Percentiles rank a stretch among this genome's conserved stretches.
Evolutionary conservation across 1,140 invertebrate species (phyloP).

Genomic region (Daktulosphaira vitifoliae): DNA sequence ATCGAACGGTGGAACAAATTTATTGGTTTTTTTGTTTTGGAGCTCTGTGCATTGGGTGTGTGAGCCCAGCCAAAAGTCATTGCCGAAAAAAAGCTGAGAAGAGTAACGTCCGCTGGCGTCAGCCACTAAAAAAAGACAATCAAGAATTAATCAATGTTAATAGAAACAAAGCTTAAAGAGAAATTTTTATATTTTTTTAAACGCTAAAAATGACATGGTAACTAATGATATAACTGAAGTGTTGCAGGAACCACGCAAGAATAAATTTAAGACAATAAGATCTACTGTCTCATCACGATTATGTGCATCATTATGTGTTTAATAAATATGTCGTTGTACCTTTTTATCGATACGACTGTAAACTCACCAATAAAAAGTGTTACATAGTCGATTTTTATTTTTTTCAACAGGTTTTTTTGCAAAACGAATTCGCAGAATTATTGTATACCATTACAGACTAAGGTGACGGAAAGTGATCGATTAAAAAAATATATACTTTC

Average conservation of each 20-base stretch:
- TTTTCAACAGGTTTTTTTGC: neutral
- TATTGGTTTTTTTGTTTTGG: conserved; percentile 43
- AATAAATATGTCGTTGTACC: too few relatives aligned
- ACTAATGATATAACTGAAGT: too few relatives aligned
- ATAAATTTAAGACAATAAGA: too few relatives aligned
- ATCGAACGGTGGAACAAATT: conserved; percentile 51
- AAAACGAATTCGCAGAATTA: conserved; percentile 2
- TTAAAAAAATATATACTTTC: conserved; percentile 23
- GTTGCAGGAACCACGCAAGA: too few relatives aligned
- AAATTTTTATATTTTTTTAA: neutral
- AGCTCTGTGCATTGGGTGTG: conserved; percentile 49
- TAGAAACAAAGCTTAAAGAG: neutral
- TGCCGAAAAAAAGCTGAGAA: conserved; percentile 68
- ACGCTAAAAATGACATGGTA: too few relatives aligned
- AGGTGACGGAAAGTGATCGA: neutral
- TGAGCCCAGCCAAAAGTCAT: conserved; percentile 73
- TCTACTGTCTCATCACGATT: too few relatives aligned
- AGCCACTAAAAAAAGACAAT: conserved; percentile 52
- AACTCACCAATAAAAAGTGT: too few relatives aligned
- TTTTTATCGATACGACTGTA: too few relatives aligned
- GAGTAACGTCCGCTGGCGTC: conserved; percentile 74
- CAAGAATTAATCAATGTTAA: neutral
- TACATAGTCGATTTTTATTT: neutral
- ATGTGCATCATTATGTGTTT: too few relatives aligned
- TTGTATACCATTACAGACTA: neutral